Conservation (phyloP, 2,113 vertebrate genomes). For the Nyctibius bracteatus region DNA sequence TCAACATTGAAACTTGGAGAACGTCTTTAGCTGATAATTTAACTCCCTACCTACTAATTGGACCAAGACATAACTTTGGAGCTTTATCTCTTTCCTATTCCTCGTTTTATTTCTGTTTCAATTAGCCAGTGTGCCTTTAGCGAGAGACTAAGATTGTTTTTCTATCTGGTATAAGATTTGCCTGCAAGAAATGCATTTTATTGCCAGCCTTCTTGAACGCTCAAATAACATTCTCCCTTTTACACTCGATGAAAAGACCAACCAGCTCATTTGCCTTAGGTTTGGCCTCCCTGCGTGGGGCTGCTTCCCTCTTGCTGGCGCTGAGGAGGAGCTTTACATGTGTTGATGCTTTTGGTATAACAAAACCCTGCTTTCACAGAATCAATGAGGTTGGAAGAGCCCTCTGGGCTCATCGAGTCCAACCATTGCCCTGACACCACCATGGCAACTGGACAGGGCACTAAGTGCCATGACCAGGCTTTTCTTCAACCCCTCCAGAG, state of each 20-base stretch:
- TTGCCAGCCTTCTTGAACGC: conserved; percentile 41
- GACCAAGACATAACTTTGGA: conserved; percentile 38
- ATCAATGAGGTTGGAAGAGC: too few relatives aligned
- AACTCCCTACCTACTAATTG: conserved; percentile 61
- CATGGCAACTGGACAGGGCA: too few relatives aligned
- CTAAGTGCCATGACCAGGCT: too few relatives aligned
- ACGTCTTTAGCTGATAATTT: conserved; percentile 54
- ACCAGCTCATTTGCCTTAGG: neutral
- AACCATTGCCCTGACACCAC: too few relatives aligned
- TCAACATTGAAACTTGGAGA: conserved; percentile 19
- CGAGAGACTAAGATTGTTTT: conserved; percentile 49
- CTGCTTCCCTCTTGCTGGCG: neutral
- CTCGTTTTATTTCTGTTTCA: conserved; percentile 58
- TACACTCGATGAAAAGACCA: neutral
- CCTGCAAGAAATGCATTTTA: conserved; percentile 47
- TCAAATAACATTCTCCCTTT: neutral
- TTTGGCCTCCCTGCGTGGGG: neutral
- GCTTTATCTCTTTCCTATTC: conserved; percentile 52
- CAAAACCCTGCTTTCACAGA: neutral
- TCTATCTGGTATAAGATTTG: conserved; percentile 42
- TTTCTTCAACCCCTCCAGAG: too few relatives aligned
- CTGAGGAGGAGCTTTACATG: neutral
- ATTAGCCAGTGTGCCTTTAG: conserved; percentile 43
- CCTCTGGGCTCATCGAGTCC: too few relatives aligned
- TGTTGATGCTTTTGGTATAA: neutral